Conservation (phyloP, 2,888 invertebrate genomes). For the Scaptomyza tumidula region DNA sequence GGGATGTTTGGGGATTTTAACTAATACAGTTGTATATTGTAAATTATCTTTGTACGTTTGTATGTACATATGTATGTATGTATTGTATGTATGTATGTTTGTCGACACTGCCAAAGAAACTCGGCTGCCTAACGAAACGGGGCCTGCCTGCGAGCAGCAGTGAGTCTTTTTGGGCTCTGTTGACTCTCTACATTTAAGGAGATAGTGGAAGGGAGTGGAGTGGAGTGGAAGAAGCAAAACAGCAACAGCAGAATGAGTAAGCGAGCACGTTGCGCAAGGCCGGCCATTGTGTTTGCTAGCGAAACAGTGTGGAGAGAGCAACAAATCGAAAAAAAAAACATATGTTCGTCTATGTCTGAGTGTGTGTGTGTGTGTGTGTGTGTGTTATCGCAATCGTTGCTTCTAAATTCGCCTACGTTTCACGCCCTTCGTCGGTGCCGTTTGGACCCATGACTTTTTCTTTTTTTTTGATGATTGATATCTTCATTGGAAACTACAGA, state of each 20-base stretch:
- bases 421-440: constrained; percentile 21
- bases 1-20: not conserved
- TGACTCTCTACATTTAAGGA: constrained; percentile 40
- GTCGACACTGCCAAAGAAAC: constrained; percentile 62
- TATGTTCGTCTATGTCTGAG: constrained; percentile 5
- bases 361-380: constrained; percentile 4
- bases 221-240: constrained; percentile 23
- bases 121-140: constrained; percentile 68
- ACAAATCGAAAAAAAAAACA: constrained; percentile 23
- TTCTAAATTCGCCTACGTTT: constrained; percentile 36
- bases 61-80: constrained; percentile 17
- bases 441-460: constrained; percentile 35
- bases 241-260: constrained; percentile 58
- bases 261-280: constrained; percentile 79
- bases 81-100: constrained; percentile 17
- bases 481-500: constrained; percentile 49
- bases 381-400: constrained; percentile 40
- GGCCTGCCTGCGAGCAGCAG: constrained; percentile 59
- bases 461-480: constrained; percentile 68
- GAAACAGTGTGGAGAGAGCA: constrained; percentile 38
- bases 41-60: constrained; percentile 8
- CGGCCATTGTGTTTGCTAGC: constrained; percentile 56
- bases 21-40: not conserved
- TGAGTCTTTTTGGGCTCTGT: constrained; percentile 61
- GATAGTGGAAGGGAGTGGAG: not conserved